phyloP scores from a whole-genome alignment of 92 coral and sea anemone genomes.

The Micromussa lordhowensis region DNA sequence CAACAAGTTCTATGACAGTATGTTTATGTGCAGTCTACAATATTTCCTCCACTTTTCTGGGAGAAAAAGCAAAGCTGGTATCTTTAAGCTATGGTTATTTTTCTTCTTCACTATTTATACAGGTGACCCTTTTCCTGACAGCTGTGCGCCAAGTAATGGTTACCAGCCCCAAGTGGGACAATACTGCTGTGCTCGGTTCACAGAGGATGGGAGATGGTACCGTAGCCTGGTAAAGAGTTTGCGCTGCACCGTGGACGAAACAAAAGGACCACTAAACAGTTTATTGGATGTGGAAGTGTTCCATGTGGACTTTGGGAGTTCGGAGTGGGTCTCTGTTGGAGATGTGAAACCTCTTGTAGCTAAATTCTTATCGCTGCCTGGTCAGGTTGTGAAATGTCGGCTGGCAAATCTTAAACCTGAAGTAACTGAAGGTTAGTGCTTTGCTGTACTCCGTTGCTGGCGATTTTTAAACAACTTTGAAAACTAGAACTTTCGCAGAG shows the following conservation, averaged over 20 bases:
- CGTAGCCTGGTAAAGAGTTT: slow-evolving; percentile 78
- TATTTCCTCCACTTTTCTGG: too few relatives aligned
- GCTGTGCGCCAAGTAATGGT: slow-evolving; percentile 14
- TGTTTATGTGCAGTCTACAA: background rate
- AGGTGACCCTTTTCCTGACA: slow-evolving; percentile 23
- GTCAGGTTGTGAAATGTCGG: slow-evolving; percentile 89
- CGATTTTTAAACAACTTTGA: too few relatives aligned
- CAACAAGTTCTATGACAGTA: slow-evolving; percentile 82
- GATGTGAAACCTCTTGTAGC: slow-evolving; percentile 78
- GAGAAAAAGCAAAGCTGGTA: too few relatives aligned
- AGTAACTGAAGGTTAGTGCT: slow-evolving; percentile 49
- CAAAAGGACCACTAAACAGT: slow-evolving; percentile 18
- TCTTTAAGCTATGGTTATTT: background rate
- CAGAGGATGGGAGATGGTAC: slow-evolving; percentile 89
- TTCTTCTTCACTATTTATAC: background rate
- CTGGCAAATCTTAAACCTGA: slow-evolving; percentile 85
- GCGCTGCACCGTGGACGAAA: slow-evolving; percentile 19
- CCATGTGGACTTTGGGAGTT: slow-evolving; percentile 90
- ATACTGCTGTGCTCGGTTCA: slow-evolving; percentile 87
- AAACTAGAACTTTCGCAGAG: background rate
- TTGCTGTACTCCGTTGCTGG: too few relatives aligned
- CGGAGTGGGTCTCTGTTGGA: slow-evolving; percentile 73
- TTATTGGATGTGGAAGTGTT: slow-evolving; percentile 73
- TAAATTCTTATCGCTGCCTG: slow-evolving; percentile 86
- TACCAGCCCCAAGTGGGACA: slow-evolving; percentile 75